Evolutionary conservation across 92 coral and sea anemone species (phyloP), one percentile per base, ranked within the genome.

Genomic region (Actinernus sp.): DNA sequence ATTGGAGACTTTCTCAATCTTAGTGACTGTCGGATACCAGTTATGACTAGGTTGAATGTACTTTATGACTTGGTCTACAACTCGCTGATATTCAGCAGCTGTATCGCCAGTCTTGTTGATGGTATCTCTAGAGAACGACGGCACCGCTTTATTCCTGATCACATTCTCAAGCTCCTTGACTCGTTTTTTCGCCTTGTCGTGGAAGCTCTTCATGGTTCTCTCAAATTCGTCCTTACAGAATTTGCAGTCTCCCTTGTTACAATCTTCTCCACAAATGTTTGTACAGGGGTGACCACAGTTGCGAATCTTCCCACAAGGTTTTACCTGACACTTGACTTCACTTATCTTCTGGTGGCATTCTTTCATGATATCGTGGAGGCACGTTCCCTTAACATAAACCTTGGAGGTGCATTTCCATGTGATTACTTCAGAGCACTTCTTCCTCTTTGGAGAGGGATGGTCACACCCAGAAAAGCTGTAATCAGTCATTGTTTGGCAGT

Each of bases 241-340:
- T 31, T 51, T 65, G 73, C 73, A 65, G 19, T 65, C 73, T 6
- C 73, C 73, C 22, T 49, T 65, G 45, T 50, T 56, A 56, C 73
- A 65, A 17, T 65, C 61, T 25, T 65, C 73, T 10, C 73, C 73
- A 33, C 73, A 65, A 2, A 40, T 23, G 54, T 65, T 65, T 5
- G 61, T 30, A 36, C 73, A 65, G 22, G 73, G 73, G 29, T 65
- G 73, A 30, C 73, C 73, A 24, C 73, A 65, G 22, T 31, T 31
- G 30, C 73, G 73, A 17, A n/a, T 50, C 32, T 16, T 48, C 54
- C 46, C 46, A 50, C 73, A 65, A 30, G 73, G 73, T n/a, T n/a
- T n/a, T 0, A 65, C 26, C 2, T 27, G 44, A 26, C 73, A 65
- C 3, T 26, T 50, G 12, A 65, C 73, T 16, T 65, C 73, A 9